Base-by-base conservation (phyloP, 2,888 invertebrate genomes). In the Germaria angustata region DNA sequence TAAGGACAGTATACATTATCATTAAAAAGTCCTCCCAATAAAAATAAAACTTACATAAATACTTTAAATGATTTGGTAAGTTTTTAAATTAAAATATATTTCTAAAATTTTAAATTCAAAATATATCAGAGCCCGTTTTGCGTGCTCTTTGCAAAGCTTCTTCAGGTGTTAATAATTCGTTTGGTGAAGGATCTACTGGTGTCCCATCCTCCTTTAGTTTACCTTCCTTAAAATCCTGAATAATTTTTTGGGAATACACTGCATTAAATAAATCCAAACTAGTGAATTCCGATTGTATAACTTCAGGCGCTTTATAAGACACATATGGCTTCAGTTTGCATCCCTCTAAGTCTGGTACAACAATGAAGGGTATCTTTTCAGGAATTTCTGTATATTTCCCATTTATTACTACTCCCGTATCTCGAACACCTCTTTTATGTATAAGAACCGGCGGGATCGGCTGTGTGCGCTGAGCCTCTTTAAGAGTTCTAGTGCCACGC, bases 241-340 rank as follows among this genome's bases (percentile, higher is more conserved):
- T 92, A 53, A 98, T 95, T 91, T 98, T 97, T 71, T 93, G 90
- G 0, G 94, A 94, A 88, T 98, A 98, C 0, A 96, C 92, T 0
- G 94, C 94, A 88, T 96, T 93, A 88, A 97, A 97, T 55, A 98
- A 92, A 91, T 96, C 95, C 88, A 96, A 90, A 0, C 98, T 92
- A 0, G 97, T 97, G 86, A 97, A 97, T 91, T 96, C 95, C 1
- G 94, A 93, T 89, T 97, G 96, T 11, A 93, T 90, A 0, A 98
- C 94, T 76, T 96, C 94, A 2, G 94, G 93, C 0, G 94, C 93
- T 90, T 94, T 94, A 90, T 99, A 99, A 0, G 98, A 96, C 0
- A 99, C 99, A 87, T 99, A 99, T 0, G 99, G 98, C 90, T 97
- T 97, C 20, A 99, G 91, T 91, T 95, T 92, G 88, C 95, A 99